phyloP scores from a whole-genome alignment of 2,797 vertebrate species.

The Lacerta agilis region DNA sequence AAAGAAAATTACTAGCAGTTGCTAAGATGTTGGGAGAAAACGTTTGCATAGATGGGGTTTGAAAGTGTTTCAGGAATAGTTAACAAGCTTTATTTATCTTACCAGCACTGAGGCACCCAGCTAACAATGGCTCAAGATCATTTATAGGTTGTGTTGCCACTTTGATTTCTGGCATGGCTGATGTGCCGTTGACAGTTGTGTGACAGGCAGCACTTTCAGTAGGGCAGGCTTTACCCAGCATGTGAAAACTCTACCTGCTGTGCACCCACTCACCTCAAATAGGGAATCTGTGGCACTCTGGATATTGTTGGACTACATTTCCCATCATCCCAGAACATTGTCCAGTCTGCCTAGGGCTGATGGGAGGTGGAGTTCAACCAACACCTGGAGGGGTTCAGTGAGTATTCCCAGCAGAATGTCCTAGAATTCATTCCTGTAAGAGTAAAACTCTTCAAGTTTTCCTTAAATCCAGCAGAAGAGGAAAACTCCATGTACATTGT shows the following conservation, averaged over 20 bases:
- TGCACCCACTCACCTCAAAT: not conserved
- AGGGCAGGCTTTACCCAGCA: not conserved
- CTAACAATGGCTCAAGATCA: not conserved
- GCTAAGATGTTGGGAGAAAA: conserved; percentile 67
- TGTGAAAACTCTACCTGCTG: not conserved
- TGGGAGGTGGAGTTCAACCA: not conserved
- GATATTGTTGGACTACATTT: not conserved
- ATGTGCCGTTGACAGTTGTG: not conserved
- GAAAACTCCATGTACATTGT: not conserved
- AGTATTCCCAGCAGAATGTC: not conserved
- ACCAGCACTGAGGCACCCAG: not conserved
- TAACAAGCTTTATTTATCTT: not conserved
- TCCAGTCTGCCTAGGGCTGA: not conserved
- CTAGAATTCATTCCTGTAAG: not conserved
- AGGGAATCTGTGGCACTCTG: not conserved
- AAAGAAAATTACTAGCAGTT: conserved; percentile 73
- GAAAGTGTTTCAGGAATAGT: conserved; percentile 43
- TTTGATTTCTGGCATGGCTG: not conserved
- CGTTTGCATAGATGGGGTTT: conserved; percentile 57
- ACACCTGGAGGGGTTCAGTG: not conserved
- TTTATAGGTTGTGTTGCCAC: not conserved
- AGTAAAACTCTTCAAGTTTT: not conserved
- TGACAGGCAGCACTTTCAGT: not conserved
- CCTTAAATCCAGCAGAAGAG: not conserved
- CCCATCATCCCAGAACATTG: not conserved